Percentiles rank a stretch among this genome's conserved stretches.
phyloP scores from a whole-genome alignment of 2,113 vertebrate genomes.

The Amazona vittata region DNA sequence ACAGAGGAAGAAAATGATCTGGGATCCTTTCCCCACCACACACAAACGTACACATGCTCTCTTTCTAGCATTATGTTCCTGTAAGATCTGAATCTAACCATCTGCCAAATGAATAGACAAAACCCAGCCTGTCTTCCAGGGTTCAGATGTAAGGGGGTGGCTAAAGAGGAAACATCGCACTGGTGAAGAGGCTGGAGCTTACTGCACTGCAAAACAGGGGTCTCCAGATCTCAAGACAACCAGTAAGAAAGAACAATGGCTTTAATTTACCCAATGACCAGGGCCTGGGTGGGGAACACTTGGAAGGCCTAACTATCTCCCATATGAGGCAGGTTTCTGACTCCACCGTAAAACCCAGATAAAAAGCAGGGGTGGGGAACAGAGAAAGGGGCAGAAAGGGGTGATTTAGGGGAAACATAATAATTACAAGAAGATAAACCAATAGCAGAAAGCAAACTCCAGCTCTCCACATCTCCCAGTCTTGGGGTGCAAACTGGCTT shows the following conservation, averaged over 20 bases:
- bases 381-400: not conserved
- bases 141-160: conserved; percentile 48
- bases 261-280: not conserved
- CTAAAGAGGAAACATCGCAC: not conserved
- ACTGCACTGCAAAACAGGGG: not conserved
- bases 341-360: not conserved
- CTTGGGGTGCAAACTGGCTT: not conserved
- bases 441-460: not conserved
- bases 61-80: conserved; percentile 52
- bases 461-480: not conserved
- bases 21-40: conserved; percentile 14
- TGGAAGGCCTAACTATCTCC: not conserved
- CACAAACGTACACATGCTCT: conserved; percentile 7
- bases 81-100: conserved; percentile 58
- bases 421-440: not conserved
- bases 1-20: conserved; percentile 48
- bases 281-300: not conserved
- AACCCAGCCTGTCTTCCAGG: conserved; percentile 52
- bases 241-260: not conserved
- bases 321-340: not conserved
- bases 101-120: conserved; percentile 63
- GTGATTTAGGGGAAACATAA: not conserved
- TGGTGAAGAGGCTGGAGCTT: conserved; percentile 19
- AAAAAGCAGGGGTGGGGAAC: not conserved
- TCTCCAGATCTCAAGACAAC: conserved; percentile 20